phyloP scores from a whole-genome alignment of 2,888 invertebrate species.

The Nymphalis urticae region DNA sequence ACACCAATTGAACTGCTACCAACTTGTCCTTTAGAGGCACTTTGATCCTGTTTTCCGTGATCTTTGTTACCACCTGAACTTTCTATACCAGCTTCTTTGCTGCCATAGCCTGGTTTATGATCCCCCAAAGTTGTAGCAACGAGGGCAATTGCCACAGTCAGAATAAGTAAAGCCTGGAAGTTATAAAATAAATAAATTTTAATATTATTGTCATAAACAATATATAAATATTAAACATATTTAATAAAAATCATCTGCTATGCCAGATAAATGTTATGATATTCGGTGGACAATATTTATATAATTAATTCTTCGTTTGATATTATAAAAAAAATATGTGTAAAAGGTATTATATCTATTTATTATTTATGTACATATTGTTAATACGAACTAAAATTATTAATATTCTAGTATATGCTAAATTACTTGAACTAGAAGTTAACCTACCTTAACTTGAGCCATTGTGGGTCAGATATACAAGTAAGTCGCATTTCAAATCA shows the following conservation, averaged over 20 bases:
- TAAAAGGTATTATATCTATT: too few species aligned
- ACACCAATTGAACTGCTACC: conserved; percentile 14
- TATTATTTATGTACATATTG: too few species aligned
- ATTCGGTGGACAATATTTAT: too few species aligned
- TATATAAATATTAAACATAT: too few species aligned
- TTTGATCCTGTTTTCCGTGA: too few species aligned
- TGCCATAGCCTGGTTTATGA: conserved; percentile 8
- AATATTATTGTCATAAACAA: too few species aligned
- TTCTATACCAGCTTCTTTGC: background rate
- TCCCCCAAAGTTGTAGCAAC: conserved; percentile 22
- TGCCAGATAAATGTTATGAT: too few species aligned
- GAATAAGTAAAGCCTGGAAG: conserved; percentile 27
- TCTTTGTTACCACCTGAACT: background rate
- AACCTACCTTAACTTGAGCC: conserved; percentile 24
- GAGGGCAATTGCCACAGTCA: conserved; percentile 20
- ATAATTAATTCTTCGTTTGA: too few species aligned
- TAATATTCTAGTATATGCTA: too few species aligned
- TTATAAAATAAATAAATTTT: background rate
- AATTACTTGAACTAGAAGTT: background rate
- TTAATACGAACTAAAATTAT: too few species aligned
- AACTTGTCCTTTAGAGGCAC: background rate
- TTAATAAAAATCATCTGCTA: too few species aligned
- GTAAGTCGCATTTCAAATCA: conserved; percentile 4
- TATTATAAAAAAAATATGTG: too few species aligned
- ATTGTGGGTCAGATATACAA: conserved; percentile 16